Percentiles rank a stretch among this genome's conserved stretches.
Conservation (phyloP, 2,888 invertebrate species). For the Xestia sexstrigata region DNA sequence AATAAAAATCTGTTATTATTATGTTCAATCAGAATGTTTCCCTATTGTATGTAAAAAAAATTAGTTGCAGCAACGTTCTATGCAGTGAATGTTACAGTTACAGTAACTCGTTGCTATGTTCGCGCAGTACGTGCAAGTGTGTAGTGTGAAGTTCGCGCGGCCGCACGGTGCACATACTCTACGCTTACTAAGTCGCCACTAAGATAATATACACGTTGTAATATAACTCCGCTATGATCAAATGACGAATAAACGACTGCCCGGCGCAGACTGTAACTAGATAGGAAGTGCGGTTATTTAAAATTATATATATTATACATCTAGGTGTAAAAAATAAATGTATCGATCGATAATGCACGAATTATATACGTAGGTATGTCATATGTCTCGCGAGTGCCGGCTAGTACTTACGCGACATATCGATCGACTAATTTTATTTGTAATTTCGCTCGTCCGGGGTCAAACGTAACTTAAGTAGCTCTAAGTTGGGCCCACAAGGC, state of each 20-base stretch:
- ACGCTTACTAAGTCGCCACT: constrained; percentile 65
- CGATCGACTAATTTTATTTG: constrained; percentile 52
- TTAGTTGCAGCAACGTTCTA: constrained; percentile 32
- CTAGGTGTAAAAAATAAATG: constrained; percentile 67
- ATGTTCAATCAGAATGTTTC: constrained; percentile 22
- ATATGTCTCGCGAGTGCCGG: neutral
- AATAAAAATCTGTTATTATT: constrained; percentile 18
- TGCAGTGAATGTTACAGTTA: constrained; percentile 35
- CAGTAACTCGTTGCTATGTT: constrained; percentile 21
- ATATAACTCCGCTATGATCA: constrained; percentile 67
- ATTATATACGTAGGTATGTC: constrained; percentile 62
- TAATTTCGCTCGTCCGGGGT: constrained; percentile 73
- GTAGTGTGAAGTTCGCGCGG: constrained; percentile 22
- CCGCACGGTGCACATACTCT: constrained; percentile 45
- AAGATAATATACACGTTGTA: constrained; percentile 58
- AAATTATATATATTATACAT: constrained; percentile 66
- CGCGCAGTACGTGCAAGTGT: constrained; percentile 26
- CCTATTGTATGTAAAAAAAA: constrained; percentile 17
- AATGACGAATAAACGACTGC: constrained; percentile 70
- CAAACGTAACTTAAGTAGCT: constrained; percentile 72
- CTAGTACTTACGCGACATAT: constrained; percentile 32
- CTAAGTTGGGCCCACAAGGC: constrained; percentile 66
- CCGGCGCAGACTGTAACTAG: constrained; percentile 70
- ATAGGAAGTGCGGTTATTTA: constrained; percentile 68
- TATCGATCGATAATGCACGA: constrained; percentile 67